A percentile compares a stretch with the other conserved stretches of the same genome.
Conservation (phyloP, 2,888 invertebrate genomes). For the Conus canariensis region DNA sequence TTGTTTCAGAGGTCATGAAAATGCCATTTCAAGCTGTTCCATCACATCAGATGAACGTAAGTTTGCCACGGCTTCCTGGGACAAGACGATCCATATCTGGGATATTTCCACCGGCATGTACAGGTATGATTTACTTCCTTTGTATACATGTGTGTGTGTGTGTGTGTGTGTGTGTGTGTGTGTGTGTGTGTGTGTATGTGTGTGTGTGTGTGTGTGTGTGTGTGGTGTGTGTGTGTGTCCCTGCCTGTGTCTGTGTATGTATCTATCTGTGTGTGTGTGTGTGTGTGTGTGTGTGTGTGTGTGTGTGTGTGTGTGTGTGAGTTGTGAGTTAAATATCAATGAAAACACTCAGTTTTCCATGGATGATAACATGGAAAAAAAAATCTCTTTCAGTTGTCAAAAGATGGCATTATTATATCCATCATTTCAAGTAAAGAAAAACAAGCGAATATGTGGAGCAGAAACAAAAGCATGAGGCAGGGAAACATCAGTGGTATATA, state of each 20-base stretch:
- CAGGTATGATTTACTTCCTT: conserved; percentile 58
- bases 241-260: background rate
- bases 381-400: too few species aligned
- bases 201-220: conserved; percentile 14
- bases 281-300: conserved; percentile 9
- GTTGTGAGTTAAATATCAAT: background rate
- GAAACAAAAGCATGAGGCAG: too few species aligned
- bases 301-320: conserved; percentile 6
- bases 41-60: conserved; percentile 74
- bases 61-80: conserved; percentile 78
- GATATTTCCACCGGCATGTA: conserved; percentile 78
- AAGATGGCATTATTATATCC: too few species aligned
- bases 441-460: too few species aligned
- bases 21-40: conserved; percentile 73
- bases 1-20: conserved; percentile 73
- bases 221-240: background rate
- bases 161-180: background rate
- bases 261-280: conserved; percentile 8
- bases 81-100: conserved; percentile 76
- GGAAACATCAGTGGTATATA: too few species aligned
- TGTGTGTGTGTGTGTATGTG: conserved; percentile 24
- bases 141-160: background rate
- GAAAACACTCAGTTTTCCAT: too few species aligned
- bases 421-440: too few species aligned
- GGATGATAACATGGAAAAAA: too few species aligned